Conservation (phyloP, 2,888 invertebrate genomes). For the Steinernema scapterisci region DNA sequence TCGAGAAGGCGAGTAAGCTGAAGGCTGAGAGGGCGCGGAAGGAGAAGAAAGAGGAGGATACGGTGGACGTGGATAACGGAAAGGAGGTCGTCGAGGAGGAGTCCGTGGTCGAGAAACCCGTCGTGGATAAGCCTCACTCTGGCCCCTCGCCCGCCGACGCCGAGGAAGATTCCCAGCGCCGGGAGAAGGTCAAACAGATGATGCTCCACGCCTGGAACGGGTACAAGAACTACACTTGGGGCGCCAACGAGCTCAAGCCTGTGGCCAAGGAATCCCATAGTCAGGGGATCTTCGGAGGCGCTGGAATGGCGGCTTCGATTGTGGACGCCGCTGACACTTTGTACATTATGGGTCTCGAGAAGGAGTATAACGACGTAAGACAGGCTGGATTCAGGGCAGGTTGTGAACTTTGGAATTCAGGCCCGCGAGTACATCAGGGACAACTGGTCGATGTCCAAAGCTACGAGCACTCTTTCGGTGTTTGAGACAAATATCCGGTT, state of each 20-base stretch:
- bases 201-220: slow-evolving; percentile 97
- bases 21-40: slow-evolving; percentile 22
- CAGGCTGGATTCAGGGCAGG: slow-evolving; percentile 68
- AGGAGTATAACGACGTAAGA: slow-evolving; percentile 86
- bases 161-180: slow-evolving; percentile 39
- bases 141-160: neutral
- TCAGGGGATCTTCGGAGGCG: slow-evolving; percentile 68
- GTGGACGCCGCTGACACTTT: slow-evolving; percentile 94
- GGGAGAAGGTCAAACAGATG: slow-evolving; percentile 78
- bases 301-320: slow-evolving; percentile 76
- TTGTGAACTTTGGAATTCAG: slow-evolving; percentile 70
- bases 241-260: slow-evolving; percentile 93
- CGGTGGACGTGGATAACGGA: slow-evolving; percentile 8
- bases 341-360: slow-evolving; percentile 91
- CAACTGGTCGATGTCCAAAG: slow-evolving; percentile 60
- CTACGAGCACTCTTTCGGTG: slow-evolving; percentile 85
- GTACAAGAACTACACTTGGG: slow-evolving; percentile 96
- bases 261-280: slow-evolving; percentile 83
- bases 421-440: slow-evolving; percentile 77
- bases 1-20: slow-evolving; percentile 28
- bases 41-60: slow-evolving; percentile 29
- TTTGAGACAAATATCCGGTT: slow-evolving; percentile 98
- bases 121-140: too few species aligned
- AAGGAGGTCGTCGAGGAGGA: neutral
- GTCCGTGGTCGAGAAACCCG: neutral